Evolutionary conservation across 1,140 invertebrate genomes (phyloP), one percentile per base, ranked within the genome.

Genomic region (Lucilia cuprina): DNA sequence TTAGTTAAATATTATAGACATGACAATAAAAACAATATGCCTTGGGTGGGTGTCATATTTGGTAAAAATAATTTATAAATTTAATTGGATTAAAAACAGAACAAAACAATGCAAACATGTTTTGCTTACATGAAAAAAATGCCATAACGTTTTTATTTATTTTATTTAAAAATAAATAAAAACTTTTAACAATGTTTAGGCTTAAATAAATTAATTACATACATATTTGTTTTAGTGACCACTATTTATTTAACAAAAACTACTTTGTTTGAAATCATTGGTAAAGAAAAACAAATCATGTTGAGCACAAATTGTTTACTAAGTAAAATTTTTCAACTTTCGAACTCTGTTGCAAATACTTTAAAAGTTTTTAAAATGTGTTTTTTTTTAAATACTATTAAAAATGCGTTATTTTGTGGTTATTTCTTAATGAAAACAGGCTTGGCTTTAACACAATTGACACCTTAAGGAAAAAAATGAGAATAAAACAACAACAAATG

Each of bases 331-430:
- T 70, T 70, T 70, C 17, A 70, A 70, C 65, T 25, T 25, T 70
- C 25, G 65, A 70, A 70, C 65, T 70, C 65, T 70, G 60, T 65
- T 49, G 17, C 8, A 65, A 65, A n/a, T 65, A n/a, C n/a, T 65
- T 65, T 65, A n/a, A 65, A 17, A n/a, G 60, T 65, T 65, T 70
- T 70, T 21, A 3, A 55, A 21, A 2, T 19, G n/a, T 5, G 8
- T 70, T 70, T 60, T 60, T 60, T 60, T 21, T 70, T 5, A 65
- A 21, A 65, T n/a, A 19, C 60, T 65, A 70, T 70, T 70, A 70
- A 70, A 70, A 70, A 70, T 70, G 65, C 65, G 65, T 70, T 70
- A 60, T 25, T 70, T 70, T 70, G 65, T 70, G 19, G n/a, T 70
- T 70, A 21, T 70, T 70, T 70, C 19, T 70, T 70, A 70, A 25